A percentile compares a stretch with the other conserved stretches of the same genome.
phyloP scores from a whole-genome alignment of 2,888 invertebrate species.

The Belgica antarctica region DNA sequence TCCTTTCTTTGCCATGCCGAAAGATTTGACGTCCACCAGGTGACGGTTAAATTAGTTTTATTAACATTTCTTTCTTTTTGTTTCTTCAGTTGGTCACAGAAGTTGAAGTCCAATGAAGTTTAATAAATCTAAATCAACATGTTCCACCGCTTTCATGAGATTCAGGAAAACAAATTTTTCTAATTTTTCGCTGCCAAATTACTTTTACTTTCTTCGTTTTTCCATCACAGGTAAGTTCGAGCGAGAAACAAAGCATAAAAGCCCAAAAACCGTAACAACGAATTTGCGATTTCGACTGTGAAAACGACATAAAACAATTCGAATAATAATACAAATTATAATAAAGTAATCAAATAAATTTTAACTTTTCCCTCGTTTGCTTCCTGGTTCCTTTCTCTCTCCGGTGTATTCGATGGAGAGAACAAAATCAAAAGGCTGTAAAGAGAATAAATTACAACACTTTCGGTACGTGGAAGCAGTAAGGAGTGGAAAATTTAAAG shows the following conservation, averaged over 20 bases:
- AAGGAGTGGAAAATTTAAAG: background rate
- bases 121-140: conserved; percentile 43
- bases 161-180: conserved; percentile 35
- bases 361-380: conserved; percentile 14
- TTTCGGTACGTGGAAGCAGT: background rate
- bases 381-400: background rate
- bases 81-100: background rate
- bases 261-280: conserved; percentile 28
- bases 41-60: conserved; percentile 38
- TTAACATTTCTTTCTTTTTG: conserved; percentile 22
- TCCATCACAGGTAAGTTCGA: background rate
- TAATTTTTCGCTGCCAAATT: background rate
- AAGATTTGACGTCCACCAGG: conserved; percentile 21
- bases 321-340: conserved; percentile 28
- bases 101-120: background rate
- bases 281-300: conserved; percentile 32
- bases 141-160: conserved; percentile 34
- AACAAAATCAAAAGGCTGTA: background rate
- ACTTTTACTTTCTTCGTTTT: background rate
- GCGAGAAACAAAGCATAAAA: conserved; percentile 16
- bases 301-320: conserved; percentile 40
- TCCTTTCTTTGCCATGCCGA: background rate
- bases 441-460: conserved; percentile 37
- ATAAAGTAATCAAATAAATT: conserved; percentile 42
- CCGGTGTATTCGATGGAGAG: background rate